Evolutionary conservation across 2,113 vertebrate genomes (phyloP), one percentile per base, ranked within the genome.

Genomic region (Cebus imitator): DNA sequence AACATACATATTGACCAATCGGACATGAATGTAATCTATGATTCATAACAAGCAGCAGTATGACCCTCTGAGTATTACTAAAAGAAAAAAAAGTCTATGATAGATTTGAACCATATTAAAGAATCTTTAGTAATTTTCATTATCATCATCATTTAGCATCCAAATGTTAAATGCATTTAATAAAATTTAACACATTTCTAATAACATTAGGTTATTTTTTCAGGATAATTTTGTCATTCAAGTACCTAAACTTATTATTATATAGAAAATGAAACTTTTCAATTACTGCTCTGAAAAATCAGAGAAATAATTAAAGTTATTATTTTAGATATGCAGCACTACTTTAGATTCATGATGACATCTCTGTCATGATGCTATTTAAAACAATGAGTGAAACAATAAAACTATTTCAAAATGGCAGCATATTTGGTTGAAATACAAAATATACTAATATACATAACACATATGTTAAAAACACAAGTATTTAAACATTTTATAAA

Each of bases 351-450:
- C 90, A 87, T 83, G 64, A 93, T 61, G 52, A 80, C 73, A 90
- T 85, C 85, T 80, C 40, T 87, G 79, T 85, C 90, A 78, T 72
- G 86, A 95, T 95, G 83, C 96, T 95, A 83, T 84, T 96, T 94
- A 96, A 98, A 96, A 97, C 78, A 32, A 98, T 95, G 61, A 97
- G 20, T 91, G 91, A 87, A 97, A 68, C 90, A 94, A 90, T 80
- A 95, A 96, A 98, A 95, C 55, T 78, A 86, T 97, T 93, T 75
- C 83, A 88, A 94, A 96, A 73, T 13, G 2, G 79, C 90, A 98
- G 91, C 91, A 0, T 92, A 98, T 98, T 97, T 98, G 97, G 97
- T 98, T 96, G 97, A 98, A 98, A 97, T 98, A 97, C 45, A 95
- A n/a, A 97, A 96, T 94, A 98, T 48, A 96, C 68, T 94, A 91